Conservation (phyloP, 2,113 vertebrate genomes). For the Sarotherodon lohbergeri region DNA sequence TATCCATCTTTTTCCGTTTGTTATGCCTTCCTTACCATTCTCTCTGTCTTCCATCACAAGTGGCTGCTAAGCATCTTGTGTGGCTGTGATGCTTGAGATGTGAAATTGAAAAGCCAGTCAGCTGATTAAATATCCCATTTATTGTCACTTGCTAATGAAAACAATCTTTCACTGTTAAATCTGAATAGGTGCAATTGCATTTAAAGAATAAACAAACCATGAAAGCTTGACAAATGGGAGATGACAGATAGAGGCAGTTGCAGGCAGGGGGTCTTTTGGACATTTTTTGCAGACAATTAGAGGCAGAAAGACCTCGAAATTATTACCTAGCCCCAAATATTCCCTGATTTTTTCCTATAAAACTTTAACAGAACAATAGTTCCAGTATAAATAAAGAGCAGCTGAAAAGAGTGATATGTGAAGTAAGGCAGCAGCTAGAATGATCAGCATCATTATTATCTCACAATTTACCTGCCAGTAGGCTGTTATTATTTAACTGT, state of each 20-base stretch:
- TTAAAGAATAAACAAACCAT: slow-evolving; percentile 63
- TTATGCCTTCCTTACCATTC: neutral
- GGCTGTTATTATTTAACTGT: neutral
- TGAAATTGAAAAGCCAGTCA: slow-evolving; percentile 73
- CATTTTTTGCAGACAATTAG: neutral
- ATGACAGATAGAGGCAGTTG: neutral
- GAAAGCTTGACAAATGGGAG: slow-evolving; percentile 53
- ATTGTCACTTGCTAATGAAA: slow-evolving; percentile 71
- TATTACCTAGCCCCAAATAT: neutral
- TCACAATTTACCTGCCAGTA: neutral
- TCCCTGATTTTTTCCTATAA: neutral
- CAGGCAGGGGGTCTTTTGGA: neutral
- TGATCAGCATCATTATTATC: neutral
- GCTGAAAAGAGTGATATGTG: neutral
- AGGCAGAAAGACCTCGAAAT: neutral
- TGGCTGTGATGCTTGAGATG: slow-evolving; percentile 45
- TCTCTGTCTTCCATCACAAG: neutral
- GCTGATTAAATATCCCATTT: slow-evolving; percentile 72
- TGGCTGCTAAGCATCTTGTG: neutral
- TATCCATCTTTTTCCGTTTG: neutral
- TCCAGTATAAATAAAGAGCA: neutral
- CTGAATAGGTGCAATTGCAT: slow-evolving; percentile 57
- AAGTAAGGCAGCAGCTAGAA: neutral
- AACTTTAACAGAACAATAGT: too few species aligned
- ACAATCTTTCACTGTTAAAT: slow-evolving; percentile 69